These are phyloP conservation scores for Leucophenga maculata DNA, from an alignment of 2,888 invertebrate species.

Conservation along the genomic window DNA sequence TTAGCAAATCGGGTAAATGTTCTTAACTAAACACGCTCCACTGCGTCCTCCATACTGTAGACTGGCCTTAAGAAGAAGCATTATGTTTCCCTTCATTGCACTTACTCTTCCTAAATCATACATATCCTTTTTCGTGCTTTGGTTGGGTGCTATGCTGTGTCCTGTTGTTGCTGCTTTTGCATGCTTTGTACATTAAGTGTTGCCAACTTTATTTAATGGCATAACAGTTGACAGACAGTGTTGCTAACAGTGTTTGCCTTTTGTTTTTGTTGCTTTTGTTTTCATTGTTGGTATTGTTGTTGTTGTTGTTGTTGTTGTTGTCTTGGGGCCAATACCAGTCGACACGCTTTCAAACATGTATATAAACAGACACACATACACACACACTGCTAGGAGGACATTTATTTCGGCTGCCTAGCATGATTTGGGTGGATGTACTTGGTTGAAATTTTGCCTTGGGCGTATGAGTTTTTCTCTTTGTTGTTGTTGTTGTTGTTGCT, in stretches of 20 bases:
- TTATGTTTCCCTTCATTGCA: too few relatives aligned
- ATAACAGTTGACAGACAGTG: constrained; percentile 64
- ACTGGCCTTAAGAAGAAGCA: too few relatives aligned
- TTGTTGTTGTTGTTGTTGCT: constrained; percentile 35
- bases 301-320: constrained; percentile 19
- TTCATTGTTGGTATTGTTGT: constrained; percentile 18
- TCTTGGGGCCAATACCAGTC: background rate
- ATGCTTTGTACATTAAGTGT: constrained; percentile 66
- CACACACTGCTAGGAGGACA: too few relatives aligned
- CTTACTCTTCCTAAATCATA: background rate
- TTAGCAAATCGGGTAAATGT: constrained; percentile 57
- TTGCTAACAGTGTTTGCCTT: constrained; percentile 16
- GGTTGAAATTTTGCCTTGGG: constrained; percentile 1
- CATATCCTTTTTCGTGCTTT: constrained; percentile 8
- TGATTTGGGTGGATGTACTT: constrained; percentile 33
- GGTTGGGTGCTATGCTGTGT: background rate
- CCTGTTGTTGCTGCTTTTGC: constrained; percentile 49
- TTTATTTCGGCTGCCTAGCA: constrained; percentile 36
- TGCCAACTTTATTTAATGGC: constrained; percentile 70
- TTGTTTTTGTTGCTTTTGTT: constrained; percentile 12
- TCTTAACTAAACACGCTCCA: constrained; percentile 29
- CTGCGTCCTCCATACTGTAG: too few relatives aligned
- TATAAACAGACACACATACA: too few relatives aligned
- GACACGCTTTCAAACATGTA: background rate
- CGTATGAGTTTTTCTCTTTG: constrained; percentile 38